Conservation (phyloP, 2,113 vertebrate genomes). For the Elephas maximus region DNA sequence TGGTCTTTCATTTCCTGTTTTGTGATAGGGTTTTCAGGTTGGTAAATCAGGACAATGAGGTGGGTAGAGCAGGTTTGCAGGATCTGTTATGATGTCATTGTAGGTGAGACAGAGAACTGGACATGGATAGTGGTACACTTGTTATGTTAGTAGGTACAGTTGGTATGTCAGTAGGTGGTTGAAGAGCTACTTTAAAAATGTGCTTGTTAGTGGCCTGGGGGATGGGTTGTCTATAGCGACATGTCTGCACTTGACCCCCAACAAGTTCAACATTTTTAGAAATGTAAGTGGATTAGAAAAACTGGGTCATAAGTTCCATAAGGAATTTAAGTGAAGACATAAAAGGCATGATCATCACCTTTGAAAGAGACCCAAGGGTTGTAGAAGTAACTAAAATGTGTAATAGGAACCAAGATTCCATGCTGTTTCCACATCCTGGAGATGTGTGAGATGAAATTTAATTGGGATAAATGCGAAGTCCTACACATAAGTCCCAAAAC, state of each 20-base stretch:
- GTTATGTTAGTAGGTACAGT: neutral
- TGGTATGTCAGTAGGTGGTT: neutral
- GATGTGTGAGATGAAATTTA: neutral
- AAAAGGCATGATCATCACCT: slow-evolving; percentile 69
- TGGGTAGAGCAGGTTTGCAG: neutral
- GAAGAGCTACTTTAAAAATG: slow-evolving; percentile 40
- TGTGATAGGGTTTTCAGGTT: neutral
- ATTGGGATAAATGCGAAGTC: neutral
- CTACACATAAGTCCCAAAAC: neutral
- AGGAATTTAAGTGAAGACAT: slow-evolving; percentile 47
- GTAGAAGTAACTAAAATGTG: neutral
- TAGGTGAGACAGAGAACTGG: neutral
- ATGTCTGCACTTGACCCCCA: neutral
- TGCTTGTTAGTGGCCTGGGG: neutral
- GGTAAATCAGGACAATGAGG: neutral
- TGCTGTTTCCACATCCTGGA: neutral
- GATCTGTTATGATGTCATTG: neutral
- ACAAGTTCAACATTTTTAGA: slow-evolving; percentile 53
- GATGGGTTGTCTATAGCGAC: neutral
- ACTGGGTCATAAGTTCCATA: neutral
- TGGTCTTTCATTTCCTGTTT: slow-evolving; percentile 22
- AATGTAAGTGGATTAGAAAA: slow-evolving; percentile 57
- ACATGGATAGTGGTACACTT: neutral
- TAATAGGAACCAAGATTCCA: slow-evolving; percentile 22
- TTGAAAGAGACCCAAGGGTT: slow-evolving; percentile 4